phyloP scores from a whole-genome alignment of 1,140 invertebrate species.

The Nephotettix cincticeps region DNA sequence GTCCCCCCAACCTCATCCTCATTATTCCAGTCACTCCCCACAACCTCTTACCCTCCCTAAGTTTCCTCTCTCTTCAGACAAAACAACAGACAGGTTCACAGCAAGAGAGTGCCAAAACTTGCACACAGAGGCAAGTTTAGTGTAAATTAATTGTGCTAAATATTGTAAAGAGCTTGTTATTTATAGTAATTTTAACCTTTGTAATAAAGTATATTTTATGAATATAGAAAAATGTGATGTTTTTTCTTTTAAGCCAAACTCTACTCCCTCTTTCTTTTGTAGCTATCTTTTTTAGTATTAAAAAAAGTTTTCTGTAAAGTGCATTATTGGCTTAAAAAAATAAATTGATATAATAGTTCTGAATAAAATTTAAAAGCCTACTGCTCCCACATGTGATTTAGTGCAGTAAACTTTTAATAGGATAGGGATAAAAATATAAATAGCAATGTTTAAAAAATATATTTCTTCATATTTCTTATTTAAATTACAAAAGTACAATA shows the following conservation, averaged over 20 bases:
- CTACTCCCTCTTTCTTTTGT: too few species aligned
- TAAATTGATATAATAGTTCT: too few species aligned
- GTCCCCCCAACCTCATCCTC: too few species aligned
- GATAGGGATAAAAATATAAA: too few species aligned
- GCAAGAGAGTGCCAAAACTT: constrained; percentile 11
- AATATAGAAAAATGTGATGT: background rate
- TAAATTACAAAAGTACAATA: constrained; percentile 20
- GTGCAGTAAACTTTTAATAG: too few species aligned
- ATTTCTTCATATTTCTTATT: background rate
- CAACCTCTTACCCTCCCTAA: background rate
- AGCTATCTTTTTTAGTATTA: too few species aligned
- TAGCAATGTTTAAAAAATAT: too few species aligned
- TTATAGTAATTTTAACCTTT: background rate
- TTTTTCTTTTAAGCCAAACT: background rate
- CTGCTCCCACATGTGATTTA: too few species aligned
- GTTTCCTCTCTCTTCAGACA: background rate
- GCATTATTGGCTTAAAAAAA: too few species aligned
- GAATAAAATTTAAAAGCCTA: too few species aligned
- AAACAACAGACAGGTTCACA: background rate
- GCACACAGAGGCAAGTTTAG: constrained; percentile 10
- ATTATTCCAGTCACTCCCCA: too few species aligned
- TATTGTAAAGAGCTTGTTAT: background rate
- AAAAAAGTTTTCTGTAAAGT: too few species aligned
- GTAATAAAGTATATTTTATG: constrained; percentile 8
- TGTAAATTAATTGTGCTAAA: background rate